Evolutionary conservation across 37 sponge, comb jelly and placozoan species (phyloP).

Genomic region (Oscarella lobularis): DNA sequence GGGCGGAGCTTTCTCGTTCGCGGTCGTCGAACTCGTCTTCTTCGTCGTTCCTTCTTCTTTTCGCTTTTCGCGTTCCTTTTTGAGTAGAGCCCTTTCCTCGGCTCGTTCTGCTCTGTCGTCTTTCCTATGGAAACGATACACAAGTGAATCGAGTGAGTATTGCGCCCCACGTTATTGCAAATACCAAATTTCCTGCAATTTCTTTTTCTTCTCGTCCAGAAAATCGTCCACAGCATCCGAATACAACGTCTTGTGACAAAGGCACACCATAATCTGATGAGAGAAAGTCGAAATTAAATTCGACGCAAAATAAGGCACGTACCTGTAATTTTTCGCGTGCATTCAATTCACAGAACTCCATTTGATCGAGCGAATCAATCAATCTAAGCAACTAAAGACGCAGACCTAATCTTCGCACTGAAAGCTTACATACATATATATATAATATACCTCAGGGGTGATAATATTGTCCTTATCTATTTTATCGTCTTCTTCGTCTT

Average conservation of each 20-base stretch:
- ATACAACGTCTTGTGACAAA: background rate
- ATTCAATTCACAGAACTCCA: background rate
- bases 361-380: background rate
- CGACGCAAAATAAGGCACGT: no score
- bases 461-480: background rate
- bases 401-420: background rate
- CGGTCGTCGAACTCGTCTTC: background rate
- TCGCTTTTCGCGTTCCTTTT: background rate
- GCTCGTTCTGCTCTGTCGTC: conserved; percentile 1
- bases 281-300: no score
- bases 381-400: background rate
- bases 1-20: background rate
- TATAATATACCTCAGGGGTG: background rate
- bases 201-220: background rate
- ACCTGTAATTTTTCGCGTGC: background rate
- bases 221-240: background rate
- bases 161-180: no score
- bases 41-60: background rate
- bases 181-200: background rate
- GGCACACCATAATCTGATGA: background rate
- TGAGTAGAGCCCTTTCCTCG: background rate
- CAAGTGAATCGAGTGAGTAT: background rate
- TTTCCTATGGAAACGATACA: background rate
- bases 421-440: background rate
- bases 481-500: background rate